Conservation (phyloP, 2,797 vertebrate genomes). For the Periophthalmus magnuspinnatus region DNA sequence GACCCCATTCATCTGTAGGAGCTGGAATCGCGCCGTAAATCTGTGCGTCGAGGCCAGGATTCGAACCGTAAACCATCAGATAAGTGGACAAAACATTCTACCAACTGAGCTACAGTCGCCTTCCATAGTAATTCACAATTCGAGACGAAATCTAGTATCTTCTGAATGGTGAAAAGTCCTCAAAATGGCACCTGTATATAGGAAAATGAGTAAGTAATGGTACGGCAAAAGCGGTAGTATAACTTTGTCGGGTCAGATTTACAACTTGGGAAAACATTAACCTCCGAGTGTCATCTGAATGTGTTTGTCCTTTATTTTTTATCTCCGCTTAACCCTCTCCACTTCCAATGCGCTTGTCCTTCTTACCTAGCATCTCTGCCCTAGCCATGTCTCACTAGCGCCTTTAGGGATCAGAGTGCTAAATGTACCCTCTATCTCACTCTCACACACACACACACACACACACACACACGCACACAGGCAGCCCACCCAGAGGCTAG, state of each 20-base stretch:
- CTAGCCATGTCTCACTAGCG: conserved; percentile 43
- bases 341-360: conserved; percentile 7
- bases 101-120: too few species aligned
- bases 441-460: conserved; percentile 22
- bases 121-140: too few species aligned
- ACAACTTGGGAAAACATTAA: neutral
- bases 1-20: too few species aligned
- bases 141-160: too few species aligned
- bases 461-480: conserved; percentile 14
- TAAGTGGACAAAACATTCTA: too few species aligned
- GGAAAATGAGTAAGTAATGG: too few species aligned
- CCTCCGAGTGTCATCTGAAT: neutral
- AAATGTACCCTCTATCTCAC: conserved; percentile 46
- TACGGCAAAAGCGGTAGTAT: neutral
- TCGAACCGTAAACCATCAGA: too few species aligned
- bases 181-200: too few species aligned
- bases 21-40: too few species aligned
- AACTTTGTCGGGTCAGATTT: neutral
- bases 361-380: conserved; percentile 35
- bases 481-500: conserved; percentile 53
- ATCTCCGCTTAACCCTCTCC: neutral
- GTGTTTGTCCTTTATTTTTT: neutral
- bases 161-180: too few species aligned
- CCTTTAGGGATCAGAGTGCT: conserved; percentile 55
- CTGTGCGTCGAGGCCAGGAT: too few species aligned